These are phyloP conservation scores for Pachyuromys duprasi DNA, from an alignment of 2,797 vertebrate genomes.

Conservation along the genomic window DNA sequence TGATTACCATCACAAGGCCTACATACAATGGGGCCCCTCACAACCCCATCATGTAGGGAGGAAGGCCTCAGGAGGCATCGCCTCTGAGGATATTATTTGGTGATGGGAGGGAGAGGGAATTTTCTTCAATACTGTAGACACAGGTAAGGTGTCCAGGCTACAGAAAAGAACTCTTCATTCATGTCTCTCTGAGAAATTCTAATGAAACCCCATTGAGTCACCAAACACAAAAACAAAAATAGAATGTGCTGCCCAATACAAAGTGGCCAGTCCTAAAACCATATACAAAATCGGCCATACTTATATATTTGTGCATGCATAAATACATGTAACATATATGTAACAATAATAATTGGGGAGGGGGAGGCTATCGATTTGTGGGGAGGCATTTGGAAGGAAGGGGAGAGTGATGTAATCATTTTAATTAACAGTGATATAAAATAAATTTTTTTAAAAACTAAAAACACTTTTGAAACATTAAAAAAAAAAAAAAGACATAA, in stretches of 20 bases:
- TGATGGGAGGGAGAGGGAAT: fast-evolving
- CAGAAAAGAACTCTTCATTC: background rate
- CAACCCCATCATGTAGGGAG: too few species aligned
- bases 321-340: background rate
- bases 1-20: background rate
- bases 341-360: background rate
- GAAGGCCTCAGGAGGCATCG: background rate
- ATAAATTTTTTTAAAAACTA: background rate
- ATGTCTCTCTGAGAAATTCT: background rate
- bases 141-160: background rate
- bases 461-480: background rate
- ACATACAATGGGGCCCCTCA: background rate
- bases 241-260: background rate
- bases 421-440: background rate
- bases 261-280: background rate
- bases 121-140: background rate
- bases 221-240: background rate
- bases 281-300: background rate
- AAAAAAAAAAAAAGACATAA: background rate
- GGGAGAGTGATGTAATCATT: background rate
- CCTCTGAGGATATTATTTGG: background rate
- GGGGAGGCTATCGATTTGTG: background rate
- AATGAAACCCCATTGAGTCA: background rate
- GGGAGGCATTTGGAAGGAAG: background rate
- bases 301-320: background rate